Conservation (phyloP, 2,888 invertebrate species). For the Coelogynopora nodosa region DNA sequence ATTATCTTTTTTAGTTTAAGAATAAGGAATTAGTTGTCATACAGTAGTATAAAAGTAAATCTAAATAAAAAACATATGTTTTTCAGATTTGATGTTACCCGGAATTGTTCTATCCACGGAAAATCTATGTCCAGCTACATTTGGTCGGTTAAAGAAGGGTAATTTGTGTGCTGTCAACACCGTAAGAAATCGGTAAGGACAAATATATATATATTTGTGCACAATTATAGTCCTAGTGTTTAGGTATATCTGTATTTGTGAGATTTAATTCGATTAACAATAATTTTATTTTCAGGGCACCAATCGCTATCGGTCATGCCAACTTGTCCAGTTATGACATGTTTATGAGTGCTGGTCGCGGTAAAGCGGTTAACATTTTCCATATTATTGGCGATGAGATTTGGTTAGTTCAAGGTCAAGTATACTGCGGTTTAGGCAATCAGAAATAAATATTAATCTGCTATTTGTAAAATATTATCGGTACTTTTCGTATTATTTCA, state of each 20-base stretch:
- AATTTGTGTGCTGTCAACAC: slow-evolving; percentile 24
- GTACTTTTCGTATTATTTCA: no score
- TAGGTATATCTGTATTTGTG: no score
- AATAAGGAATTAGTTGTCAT: no score
- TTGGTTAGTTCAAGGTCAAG: slow-evolving; percentile 19
- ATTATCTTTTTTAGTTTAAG: no score
- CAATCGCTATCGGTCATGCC: slow-evolving; percentile 29
- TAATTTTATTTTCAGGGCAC: not conserved
- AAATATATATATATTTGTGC: not conserved
- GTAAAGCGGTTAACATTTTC: slow-evolving; percentile 36
- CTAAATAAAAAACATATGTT: not conserved
- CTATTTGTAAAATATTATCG: no score
- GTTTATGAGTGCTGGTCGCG: slow-evolving; percentile 36
- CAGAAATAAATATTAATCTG: no score
- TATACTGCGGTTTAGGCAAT: not conserved
- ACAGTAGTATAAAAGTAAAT: no score
- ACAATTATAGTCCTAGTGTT: no score
- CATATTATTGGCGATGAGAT: slow-evolving; percentile 33
- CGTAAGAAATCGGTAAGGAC: not conserved
- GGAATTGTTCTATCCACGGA: slow-evolving; percentile 26
- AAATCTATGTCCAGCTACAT: not conserved
- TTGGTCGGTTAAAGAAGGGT: slow-evolving; percentile 25
- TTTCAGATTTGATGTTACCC: slow-evolving; percentile 38
- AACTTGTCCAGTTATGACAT: slow-evolving; percentile 27
- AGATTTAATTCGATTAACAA: no score